These are phyloP conservation scores for Macheiramphus alcinus DNA, from an alignment of 2,113 vertebrate species.

Conservation along the genomic window DNA sequence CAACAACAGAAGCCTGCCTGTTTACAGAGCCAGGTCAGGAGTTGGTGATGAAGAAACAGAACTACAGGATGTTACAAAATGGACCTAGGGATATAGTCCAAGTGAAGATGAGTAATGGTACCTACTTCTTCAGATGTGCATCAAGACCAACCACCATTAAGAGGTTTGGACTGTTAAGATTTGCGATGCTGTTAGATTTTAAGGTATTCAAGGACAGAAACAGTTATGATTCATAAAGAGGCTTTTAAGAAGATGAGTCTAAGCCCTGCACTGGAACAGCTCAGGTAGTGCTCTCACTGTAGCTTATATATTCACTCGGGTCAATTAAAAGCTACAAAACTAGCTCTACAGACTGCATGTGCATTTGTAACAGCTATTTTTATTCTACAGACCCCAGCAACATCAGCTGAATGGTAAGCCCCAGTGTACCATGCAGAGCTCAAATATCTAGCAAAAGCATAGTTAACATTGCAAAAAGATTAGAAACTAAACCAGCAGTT, in stretches of 20 bases:
- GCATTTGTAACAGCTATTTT: neutral
- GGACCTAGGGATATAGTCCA: neutral
- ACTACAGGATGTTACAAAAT: neutral
- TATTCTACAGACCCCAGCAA: neutral
- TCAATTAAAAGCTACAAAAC: slow-evolving; percentile 13
- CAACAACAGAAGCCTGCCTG: neutral
- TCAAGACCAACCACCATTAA: neutral
- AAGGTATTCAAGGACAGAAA: slow-evolving; percentile 23
- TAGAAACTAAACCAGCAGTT: neutral
- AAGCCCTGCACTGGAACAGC: neutral
- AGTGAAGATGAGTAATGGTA: slow-evolving; percentile 11
- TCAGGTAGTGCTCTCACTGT: neutral
- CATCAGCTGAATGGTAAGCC: neutral
- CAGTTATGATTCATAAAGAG: slow-evolving; percentile 41
- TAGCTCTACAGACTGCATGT: neutral
- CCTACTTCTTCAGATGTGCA: neutral
- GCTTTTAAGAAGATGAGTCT: slow-evolving; percentile 46
- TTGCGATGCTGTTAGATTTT: neutral
- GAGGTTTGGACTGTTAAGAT: neutral
- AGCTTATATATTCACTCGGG: neutral
- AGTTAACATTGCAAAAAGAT: neutral
- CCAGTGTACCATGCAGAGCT: neutral
- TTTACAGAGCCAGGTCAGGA: slow-evolving; percentile 1
- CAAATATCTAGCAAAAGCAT: neutral
- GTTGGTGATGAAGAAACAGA: neutral